Base-by-base conservation (phyloP, 2,888 invertebrate species). In the Cheilosia grossa region DNA sequence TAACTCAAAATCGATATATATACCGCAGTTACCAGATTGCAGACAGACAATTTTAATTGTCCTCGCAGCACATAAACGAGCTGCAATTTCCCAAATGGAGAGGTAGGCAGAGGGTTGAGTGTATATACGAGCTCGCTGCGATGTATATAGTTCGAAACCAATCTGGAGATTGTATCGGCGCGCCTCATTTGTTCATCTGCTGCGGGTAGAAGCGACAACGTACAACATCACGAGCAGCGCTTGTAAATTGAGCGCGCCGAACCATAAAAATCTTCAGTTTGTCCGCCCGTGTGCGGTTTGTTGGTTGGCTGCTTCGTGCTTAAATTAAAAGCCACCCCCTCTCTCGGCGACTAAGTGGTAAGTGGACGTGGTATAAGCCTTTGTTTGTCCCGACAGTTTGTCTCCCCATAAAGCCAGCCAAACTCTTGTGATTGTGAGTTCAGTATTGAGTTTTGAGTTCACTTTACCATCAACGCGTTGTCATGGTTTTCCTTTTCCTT, bases 171-270 rank as follows among this genome's bases (percentile, higher is more conserved):
- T 66, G 64, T 64, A 80, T 77, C 75, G 66, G 51, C 51, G 42
- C 54, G 80, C 59, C 74, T 81, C 81, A 85, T 85, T 85, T 81
- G 80, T 77, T 81, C 85, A 73, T 67, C 81, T 81, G 72, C 83
- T 72, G 75, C 75, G 70, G 80, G 80, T 74, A 66, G 17, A 61
- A 44, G 54, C 44, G 33, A 21, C 19, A 17, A 49, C 19, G n/a
- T 51, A 54, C 44, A 37, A 73, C 33, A 47, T 40, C 33, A 53
- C 27, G 59, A 79, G 75, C 49, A 79, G 75, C 49, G 80, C 61
- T 85, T 85, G 81, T 85, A 85, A 85, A 85, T 85, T 81, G 81
- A 85, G 81, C 81, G 80, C 85, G 81, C 54, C 85, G 85, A 85
- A 81, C 85, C 85, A 81, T 85, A 85, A 81, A 85, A 85, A 81